Conservation (phyloP, 2,797 vertebrate genomes). For the Chloroceryle inda region DNA sequence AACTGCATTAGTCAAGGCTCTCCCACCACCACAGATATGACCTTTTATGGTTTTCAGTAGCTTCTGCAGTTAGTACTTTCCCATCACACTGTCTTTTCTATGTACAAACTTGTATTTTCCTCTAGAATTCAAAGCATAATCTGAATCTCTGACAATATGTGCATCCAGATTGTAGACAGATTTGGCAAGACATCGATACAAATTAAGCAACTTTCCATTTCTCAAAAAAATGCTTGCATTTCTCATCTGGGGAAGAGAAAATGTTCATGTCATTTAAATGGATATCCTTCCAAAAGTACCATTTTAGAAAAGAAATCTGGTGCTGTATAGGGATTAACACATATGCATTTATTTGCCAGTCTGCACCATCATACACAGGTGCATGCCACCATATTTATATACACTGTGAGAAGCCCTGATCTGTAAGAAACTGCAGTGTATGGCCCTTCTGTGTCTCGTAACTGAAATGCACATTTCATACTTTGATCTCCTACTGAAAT, state of each 20-base stretch:
- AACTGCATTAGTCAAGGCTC: neutral
- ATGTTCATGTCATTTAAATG: neutral
- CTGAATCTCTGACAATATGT: neutral
- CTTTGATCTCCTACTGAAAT: neutral
- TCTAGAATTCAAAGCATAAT: neutral
- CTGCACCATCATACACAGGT: neutral
- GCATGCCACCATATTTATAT: rapidly evolving
- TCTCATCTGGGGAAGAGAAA: neutral
- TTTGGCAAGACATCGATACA: neutral
- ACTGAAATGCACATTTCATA: neutral
- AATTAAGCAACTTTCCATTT: neutral
- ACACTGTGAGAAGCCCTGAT: neutral
- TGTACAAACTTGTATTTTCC: neutral
- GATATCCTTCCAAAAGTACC: neutral
- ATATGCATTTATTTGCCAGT: neutral
- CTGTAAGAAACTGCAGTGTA: neutral
- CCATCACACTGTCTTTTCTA: neutral
- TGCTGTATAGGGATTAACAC: neutral
- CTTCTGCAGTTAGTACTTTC: neutral
- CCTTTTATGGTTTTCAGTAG: too few species aligned
- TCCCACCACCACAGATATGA: neutral
- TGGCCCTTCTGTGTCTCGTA: neutral
- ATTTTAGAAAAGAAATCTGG: neutral
- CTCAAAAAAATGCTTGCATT: neutral
- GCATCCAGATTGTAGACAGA: neutral